These are phyloP conservation scores for Tapirus terrestris DNA, from an alignment of 2,113 vertebrate species.

Conservation along the genomic window DNA sequence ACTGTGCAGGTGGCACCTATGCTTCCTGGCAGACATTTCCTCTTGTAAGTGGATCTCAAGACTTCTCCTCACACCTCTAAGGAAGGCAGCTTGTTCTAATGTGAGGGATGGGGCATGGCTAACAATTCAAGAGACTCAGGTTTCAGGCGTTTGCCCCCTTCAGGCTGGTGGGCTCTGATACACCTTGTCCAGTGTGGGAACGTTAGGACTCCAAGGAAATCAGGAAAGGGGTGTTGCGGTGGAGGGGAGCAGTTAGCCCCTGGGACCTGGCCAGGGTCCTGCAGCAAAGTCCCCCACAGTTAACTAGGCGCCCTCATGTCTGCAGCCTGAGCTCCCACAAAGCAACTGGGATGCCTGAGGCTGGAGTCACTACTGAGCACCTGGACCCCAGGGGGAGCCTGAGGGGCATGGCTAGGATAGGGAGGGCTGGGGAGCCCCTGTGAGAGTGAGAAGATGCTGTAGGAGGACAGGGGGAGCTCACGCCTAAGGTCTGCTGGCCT, in stretches of 20 bases:
- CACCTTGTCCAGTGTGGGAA: background rate
- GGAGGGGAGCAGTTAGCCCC: background rate
- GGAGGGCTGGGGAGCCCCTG: no score
- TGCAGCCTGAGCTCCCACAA: background rate
- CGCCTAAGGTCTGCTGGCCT: background rate
- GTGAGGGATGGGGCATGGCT: background rate
- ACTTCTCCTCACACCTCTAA: background rate
- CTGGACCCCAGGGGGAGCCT: background rate
- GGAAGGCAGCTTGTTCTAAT: background rate
- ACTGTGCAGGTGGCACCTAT: background rate
- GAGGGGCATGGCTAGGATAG: background rate
- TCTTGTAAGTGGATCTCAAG: background rate
- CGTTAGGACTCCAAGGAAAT: background rate
- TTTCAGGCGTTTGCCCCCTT: background rate
- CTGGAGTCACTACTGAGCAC: background rate
- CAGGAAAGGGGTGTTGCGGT: background rate
- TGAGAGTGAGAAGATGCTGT: background rate
- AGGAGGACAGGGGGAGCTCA: background rate
- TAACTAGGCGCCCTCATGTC: background rate
- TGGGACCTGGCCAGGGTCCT: background rate
- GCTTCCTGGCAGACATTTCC: background rate
- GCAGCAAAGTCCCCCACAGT: background rate
- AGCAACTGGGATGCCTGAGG: background rate
- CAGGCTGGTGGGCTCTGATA: background rate
- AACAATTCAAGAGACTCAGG: background rate